Evolutionary conservation across 2,888 invertebrate genomes (phyloP).

Genomic region (Halocaridina rubra): DNA sequence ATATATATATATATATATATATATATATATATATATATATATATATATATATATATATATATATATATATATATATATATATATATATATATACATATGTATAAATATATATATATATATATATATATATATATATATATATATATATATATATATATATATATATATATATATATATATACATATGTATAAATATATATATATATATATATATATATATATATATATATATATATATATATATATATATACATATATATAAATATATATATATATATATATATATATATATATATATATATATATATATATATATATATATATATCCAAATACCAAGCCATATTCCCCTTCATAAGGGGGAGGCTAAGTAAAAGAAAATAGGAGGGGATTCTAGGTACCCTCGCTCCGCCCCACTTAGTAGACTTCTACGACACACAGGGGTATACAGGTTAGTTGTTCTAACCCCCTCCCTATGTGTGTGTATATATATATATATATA

Average conservation of each 20-base stretch:
- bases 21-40: background rate
- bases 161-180: background rate
- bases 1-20: background rate
- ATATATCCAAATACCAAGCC: background rate
- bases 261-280: constrained; percentile 4
- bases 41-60: background rate
- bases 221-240: constrained; percentile 8
- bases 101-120: background rate
- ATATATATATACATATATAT: constrained; percentile 8
- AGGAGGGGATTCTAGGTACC: no score
- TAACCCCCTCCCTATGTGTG: background rate
- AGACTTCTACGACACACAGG: no score
- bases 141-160: background rate
- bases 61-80: background rate
- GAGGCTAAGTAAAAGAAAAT: no score
- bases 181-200: background rate
- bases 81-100: background rate
- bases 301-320: constrained; percentile 20
- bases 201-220: constrained; percentile 1
- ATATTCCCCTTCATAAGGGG: background rate
- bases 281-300: constrained; percentile 8
- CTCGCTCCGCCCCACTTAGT: no score
- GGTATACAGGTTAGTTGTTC: no score
- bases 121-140: background rate
- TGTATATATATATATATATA: background rate